phyloP scores from a whole-genome alignment of 2,113 vertebrate genomes.

The Syrrhaptes paradoxus region DNA sequence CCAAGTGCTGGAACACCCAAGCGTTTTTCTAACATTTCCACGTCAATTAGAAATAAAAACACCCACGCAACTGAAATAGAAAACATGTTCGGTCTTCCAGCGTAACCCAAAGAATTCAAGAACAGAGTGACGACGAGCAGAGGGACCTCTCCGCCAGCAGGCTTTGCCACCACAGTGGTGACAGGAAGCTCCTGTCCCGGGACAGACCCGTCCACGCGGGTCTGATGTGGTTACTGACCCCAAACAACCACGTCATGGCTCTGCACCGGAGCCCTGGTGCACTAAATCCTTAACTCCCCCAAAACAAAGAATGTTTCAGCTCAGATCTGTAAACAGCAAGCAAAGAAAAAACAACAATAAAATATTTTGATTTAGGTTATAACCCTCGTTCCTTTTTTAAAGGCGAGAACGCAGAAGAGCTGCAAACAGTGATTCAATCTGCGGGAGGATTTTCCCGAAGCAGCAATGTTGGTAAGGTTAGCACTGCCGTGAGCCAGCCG shows the following conservation, averaged over 20 bases:
- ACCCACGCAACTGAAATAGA: fast-evolving
- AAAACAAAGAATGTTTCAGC: background rate
- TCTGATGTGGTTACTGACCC: background rate
- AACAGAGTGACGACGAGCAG: background rate
- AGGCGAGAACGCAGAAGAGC: background rate
- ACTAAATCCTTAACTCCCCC: background rate
- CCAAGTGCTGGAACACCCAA: background rate
- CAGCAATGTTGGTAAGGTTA: too few species aligned
- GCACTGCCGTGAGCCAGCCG: background rate
- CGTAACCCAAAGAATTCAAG: background rate
- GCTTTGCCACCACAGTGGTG: background rate
- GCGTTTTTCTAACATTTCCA: background rate
- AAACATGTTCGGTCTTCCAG: fast-evolving
- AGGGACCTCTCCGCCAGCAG: background rate
- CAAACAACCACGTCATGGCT: fast-evolving
- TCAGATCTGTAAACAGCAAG: fast-evolving
- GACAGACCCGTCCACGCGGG: fast-evolving
- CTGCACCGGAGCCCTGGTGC: fast-evolving
- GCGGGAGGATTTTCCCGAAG: too few species aligned
- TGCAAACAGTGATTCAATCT: background rate
- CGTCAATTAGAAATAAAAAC: fast-evolving
- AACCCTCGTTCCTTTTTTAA: background rate
- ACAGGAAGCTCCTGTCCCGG: background rate
- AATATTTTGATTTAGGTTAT: background rate
- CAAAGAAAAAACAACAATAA: background rate